Conservation (phyloP, 2,888 invertebrate species). For the Argynnis bischoffii region DNA sequence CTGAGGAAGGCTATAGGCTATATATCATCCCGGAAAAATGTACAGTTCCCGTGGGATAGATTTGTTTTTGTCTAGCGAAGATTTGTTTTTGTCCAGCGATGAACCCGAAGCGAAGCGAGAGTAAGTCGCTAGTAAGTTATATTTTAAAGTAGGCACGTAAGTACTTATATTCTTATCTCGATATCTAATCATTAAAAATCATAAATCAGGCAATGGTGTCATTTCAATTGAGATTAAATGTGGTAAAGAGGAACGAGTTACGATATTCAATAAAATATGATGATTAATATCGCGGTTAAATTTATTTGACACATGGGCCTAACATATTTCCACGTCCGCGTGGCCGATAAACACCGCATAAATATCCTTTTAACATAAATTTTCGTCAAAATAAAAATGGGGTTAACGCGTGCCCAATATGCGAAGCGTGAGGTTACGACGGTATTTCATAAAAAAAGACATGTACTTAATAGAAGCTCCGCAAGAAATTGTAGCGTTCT, state of each 20-base stretch:
- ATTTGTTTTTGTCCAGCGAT: too few relatives aligned
- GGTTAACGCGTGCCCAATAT: slow-evolving; percentile 40
- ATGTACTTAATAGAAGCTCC: slow-evolving; percentile 22
- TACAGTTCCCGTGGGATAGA: too few relatives aligned
- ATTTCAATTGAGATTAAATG: neutral
- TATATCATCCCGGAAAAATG: too few relatives aligned
- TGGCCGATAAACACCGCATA: slow-evolving; percentile 40
- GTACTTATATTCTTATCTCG: too few relatives aligned
- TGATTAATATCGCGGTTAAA: slow-evolving; percentile 24
- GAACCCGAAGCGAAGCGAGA: too few relatives aligned
- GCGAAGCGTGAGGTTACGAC: slow-evolving; percentile 35
- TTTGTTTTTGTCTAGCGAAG: too few relatives aligned
- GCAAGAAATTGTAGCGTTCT: neutral
- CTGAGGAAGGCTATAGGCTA: too few relatives aligned
- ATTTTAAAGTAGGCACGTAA: too few relatives aligned
- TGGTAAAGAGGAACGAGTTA: neutral
- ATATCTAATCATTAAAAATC: too few relatives aligned
- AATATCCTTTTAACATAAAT: slow-evolving; percentile 57
- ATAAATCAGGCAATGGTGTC: too few relatives aligned
- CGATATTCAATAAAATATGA: slow-evolving; percentile 20
- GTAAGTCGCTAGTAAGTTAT: too few relatives aligned
- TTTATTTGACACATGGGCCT: slow-evolving; percentile 26
- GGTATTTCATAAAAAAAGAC: slow-evolving; percentile 44
- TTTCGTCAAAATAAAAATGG: slow-evolving; percentile 48
- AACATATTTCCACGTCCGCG: slow-evolving; percentile 28